Evolutionary conservation across 2,888 invertebrate species (phyloP).

Genomic region (Ennomos fuscantarius): DNA sequence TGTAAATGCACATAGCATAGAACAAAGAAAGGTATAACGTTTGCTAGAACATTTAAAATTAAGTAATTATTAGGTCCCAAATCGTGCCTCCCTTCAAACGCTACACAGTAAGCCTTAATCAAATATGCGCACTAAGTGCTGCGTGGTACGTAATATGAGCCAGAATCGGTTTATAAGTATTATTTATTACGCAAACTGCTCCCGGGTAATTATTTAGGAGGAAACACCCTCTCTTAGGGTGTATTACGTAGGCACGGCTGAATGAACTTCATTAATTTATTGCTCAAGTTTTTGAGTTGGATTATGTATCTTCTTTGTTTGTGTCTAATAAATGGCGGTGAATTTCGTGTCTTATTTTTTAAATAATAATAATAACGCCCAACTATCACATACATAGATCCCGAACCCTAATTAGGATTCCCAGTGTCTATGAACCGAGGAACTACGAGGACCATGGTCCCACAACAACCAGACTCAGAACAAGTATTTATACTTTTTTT

Average conservation of each 20-base stretch:
- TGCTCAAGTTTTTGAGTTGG: constrained; percentile 26
- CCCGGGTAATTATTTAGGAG: constrained; percentile 70
- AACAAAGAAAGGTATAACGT: too few relatives aligned
- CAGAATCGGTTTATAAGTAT: constrained; percentile 72
- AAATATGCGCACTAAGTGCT: constrained; percentile 17
- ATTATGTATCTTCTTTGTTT: constrained; percentile 33
- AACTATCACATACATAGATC: too few relatives aligned
- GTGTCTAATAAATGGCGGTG: constrained; percentile 19
- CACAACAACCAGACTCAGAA: too few relatives aligned
- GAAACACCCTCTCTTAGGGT: constrained; percentile 23
- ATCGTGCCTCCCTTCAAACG: not conserved
- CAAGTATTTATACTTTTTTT: too few relatives aligned
- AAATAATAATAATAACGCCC: too few relatives aligned
- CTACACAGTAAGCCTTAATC: constrained; percentile 10
- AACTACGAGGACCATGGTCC: too few relatives aligned
- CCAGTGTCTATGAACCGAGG: too few relatives aligned
- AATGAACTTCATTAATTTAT: constrained; percentile 32
- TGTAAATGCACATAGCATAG: too few relatives aligned
- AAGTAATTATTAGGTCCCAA: too few relatives aligned
- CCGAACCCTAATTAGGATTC: too few relatives aligned
- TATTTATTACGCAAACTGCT: constrained; percentile 76
- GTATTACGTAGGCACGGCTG: constrained; percentile 24
- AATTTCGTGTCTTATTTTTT: too few relatives aligned
- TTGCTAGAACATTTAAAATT: too few relatives aligned
- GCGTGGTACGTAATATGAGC: constrained; percentile 33